Base-by-base conservation (phyloP, 2,888 invertebrate species). In the Trichogramma evanescens region DNA sequence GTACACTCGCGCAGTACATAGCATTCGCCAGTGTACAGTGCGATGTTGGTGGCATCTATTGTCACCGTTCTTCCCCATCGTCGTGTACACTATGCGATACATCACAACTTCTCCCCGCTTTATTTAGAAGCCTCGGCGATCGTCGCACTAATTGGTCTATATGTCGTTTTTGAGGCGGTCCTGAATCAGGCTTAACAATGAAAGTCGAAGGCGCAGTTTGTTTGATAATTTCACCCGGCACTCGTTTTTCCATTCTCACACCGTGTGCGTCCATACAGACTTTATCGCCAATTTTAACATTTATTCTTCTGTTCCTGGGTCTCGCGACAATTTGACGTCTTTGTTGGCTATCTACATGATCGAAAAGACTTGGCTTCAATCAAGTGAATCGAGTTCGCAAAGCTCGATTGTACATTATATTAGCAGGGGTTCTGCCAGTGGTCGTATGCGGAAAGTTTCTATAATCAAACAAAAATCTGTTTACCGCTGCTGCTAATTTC, bases 391-490 rank as follows among this genome's bases (percentile, higher is more conserved):
- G 42, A 8, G 67, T 66, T 59, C 65, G 56, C 41, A 63, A 10
- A 1, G 66, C 63, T 8, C 66, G 53, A 1, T 64, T 61, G 26
- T 56, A 68, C 63, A 66, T 64, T n/a, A 66, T 6, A n/a, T 50
- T 44, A 13, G 65, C 63, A 6, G 66, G 66, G 6, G 48, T 66
- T 56, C 54, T 63, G 0, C 63, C 54, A 1, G 66, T 66, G 0
- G 66, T 66, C 41, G 58, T 53, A 44, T 67, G 64, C 43, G 53
- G 50, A 6, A 57, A 58, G 9, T 57, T 62, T n/a, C 67, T 51
- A 49, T 67, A 68, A 57, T 68, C 67, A 2, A 46, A 63, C 26
- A 66, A 6, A 46, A 67, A 68, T 38, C 38, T 50, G 40, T 56
- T 60, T 2, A 65, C 52, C 3, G 64, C 66, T 3, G 53, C 9